phyloP scores from a whole-genome alignment of 2,113 vertebrate species.

The Pristiophorus japonicus region DNA sequence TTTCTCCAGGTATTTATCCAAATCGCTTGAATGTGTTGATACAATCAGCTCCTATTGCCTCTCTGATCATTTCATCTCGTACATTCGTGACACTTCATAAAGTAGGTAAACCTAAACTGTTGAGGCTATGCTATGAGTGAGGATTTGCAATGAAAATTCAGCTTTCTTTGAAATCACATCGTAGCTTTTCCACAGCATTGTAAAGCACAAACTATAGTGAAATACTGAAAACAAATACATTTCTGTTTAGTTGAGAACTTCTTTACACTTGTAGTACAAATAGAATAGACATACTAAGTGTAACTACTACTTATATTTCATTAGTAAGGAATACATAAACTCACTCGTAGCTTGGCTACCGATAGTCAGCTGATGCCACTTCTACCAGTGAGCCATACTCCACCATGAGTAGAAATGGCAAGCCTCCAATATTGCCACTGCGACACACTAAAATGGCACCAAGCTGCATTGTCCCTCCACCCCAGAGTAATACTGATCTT shows the following conservation, averaged over 20 bases:
- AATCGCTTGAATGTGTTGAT: background rate
- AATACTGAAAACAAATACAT: background rate
- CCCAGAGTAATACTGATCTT: background rate
- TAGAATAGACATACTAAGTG: constrained; percentile 17
- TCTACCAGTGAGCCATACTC: background rate
- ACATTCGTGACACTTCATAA: background rate
- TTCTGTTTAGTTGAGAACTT: background rate
- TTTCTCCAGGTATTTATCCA: background rate
- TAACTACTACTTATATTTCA: background rate
- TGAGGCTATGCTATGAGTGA: background rate
- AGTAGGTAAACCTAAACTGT: background rate
- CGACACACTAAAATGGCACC: background rate
- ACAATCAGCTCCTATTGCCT: background rate
- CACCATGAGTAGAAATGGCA: background rate
- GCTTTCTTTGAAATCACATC: background rate
- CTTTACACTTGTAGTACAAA: background rate
- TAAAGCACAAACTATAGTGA: background rate
- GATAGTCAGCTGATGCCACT: background rate
- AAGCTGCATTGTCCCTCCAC: background rate
- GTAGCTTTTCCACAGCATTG: background rate
- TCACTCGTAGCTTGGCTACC: background rate
- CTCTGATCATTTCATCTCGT: background rate
- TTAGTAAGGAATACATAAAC: background rate
- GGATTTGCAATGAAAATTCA: background rate
- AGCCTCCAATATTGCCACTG: background rate